These are phyloP conservation scores for Rhagonycha fulva DNA, from an alignment of 2,888 invertebrate species.

Conservation along the genomic window DNA sequence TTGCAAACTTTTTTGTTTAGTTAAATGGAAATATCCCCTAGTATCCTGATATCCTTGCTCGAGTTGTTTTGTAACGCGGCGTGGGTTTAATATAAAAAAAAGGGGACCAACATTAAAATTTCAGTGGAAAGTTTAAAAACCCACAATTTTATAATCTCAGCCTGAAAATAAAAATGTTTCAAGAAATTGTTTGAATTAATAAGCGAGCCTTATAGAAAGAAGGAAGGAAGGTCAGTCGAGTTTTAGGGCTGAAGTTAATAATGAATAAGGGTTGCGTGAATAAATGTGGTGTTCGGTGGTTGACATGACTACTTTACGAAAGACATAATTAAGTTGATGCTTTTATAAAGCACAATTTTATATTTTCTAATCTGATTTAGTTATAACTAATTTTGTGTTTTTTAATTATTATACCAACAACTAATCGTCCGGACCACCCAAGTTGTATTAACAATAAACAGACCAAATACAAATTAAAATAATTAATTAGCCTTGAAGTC, in stretches of 20 bases:
- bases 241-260: not conserved
- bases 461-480: not conserved
- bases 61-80: not conserved
- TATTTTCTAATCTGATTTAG: not conserved
- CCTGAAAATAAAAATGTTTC: not conserved
- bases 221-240: not conserved
- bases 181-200: not conserved
- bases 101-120: not conserved
- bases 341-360: not conserved
- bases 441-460: not conserved
- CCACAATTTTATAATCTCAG: not conserved
- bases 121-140: not conserved
- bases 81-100: not conserved
- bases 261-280: not conserved
- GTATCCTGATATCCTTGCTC: not conserved
- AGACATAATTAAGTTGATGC: not conserved
- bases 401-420: not conserved
- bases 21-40: not conserved
- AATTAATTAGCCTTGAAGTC: not conserved
- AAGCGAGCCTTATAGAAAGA: not conserved
- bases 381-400: not conserved
- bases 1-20: not conserved
- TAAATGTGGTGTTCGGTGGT: not conserved
- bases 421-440: not conserved
- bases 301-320: not conserved